Evolutionary conservation across 64 coral and sea anemone genomes (phyloP).

Genomic region (Acropora tenuis): DNA sequence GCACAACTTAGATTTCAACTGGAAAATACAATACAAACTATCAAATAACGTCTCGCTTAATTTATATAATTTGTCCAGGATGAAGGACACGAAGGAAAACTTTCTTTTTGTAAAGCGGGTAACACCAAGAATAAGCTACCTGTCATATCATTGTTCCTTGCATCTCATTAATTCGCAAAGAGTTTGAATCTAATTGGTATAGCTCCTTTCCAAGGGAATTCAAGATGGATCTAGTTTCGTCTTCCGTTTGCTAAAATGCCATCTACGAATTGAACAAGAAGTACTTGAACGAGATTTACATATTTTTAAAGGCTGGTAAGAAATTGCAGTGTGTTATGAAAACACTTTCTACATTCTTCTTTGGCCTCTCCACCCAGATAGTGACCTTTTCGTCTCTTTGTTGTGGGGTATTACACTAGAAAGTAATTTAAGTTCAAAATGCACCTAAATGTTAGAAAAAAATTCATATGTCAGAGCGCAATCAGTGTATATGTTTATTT

Average conservation of each 20-base stretch:
- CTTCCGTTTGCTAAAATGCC: not conserved
- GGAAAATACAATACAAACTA: not conserved
- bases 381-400: not conserved
- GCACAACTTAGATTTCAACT: not conserved
- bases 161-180: conserved; percentile 51
- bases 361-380: too few relatives aligned
- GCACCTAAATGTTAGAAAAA: not conserved
- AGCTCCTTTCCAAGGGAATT: not conserved
- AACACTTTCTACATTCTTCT: too few relatives aligned
- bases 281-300: not conserved
- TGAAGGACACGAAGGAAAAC: not conserved
- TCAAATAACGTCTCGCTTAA: not conserved
- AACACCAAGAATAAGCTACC: conserved; percentile 40
- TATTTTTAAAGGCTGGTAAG: not conserved
- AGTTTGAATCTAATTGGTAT: conserved; percentile 13
- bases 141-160: conserved; percentile 17
- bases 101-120: conserved; percentile 6
- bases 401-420: not conserved
- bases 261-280: not conserved
- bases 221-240: not conserved
- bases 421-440: not conserved
- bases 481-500: not conserved
- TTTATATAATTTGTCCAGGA: not conserved
- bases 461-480: not conserved
- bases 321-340: not conserved